Base-by-base conservation (phyloP, 2,888 invertebrate genomes). In the Apodemia mormo region DNA sequence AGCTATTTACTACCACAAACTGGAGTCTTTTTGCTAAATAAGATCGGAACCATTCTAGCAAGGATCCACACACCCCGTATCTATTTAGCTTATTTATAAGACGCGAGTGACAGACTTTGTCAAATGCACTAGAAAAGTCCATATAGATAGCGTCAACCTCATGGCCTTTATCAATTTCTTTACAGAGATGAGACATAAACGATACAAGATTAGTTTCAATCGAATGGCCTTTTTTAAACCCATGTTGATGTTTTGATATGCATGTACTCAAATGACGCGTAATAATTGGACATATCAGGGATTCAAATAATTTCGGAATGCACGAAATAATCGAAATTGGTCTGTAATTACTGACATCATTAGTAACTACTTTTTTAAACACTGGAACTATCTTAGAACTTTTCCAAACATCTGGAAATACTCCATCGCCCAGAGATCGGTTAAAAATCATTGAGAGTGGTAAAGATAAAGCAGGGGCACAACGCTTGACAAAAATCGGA, bases 291-390 rank as follows among this genome's bases (percentile, higher is more conserved):
- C 12, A 22, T 14, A 45, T 22, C 9, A 30, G 30, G 30, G 33
- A 67, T 67, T 54, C n/a, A 6, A 67, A 37, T 22, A 56, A 56
- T 29, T 56, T 56, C 1, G 22, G 56, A 56, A 29, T 56, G 9
- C 56, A 22, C 29, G 67, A 52, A 52, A 67, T 49, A 3, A 52
- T 66, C 30, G 66, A 29, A 30, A 66, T 66, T 12, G 66, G 66
- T 29, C 52, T 49, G 37, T 67, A 67, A 33, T 67, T 67, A 12
- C 29, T 67, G 0, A 67, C 45, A 14, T 54, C 54, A 67, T 33
- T 45, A 2, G n/a, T 33, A 5, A n/a, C 33, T n/a, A n/a, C n/a
- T n/a, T n/a, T n/a, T n/a, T n/a, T n/a, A n/a, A n/a, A n/a, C n/a
- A n/a, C n/a, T n/a, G 67, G 54, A 45, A 67, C 37, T 33, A 67